Conservation (phyloP, 2,113 vertebrate species). For the Conger conger region DNA sequence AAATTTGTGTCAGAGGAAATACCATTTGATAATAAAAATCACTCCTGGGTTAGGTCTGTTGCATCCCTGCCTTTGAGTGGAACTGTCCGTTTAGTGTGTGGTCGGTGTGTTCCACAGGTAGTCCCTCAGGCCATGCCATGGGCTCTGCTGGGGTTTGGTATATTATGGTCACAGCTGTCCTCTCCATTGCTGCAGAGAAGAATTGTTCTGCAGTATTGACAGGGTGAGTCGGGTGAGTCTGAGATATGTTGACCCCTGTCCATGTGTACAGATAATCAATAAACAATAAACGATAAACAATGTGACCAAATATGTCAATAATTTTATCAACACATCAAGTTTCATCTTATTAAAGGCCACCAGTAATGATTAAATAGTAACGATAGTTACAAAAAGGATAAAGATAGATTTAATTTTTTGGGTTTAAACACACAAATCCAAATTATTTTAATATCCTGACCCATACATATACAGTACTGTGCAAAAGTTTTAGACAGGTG, state of each 20-base stretch:
- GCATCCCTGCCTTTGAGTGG: not conserved
- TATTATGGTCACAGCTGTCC: conserved; percentile 69
- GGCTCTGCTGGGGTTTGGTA: conserved; percentile 71
- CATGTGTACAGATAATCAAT: not conserved
- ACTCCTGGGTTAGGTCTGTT: not conserved
- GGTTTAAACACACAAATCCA: too few species aligned
- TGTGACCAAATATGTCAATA: too few species aligned
- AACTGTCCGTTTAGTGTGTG: not conserved
- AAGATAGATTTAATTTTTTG: too few species aligned
- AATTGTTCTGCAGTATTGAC: conserved; percentile 47
- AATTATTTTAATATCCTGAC: too few species aligned
- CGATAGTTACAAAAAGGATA: too few species aligned
- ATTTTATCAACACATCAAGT: too few species aligned
- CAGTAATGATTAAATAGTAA: too few species aligned
- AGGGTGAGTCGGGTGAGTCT: conserved; percentile 67
- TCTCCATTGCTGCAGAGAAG: conserved; percentile 54
- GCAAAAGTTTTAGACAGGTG: too few species aligned
- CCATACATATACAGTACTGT: too few species aligned
- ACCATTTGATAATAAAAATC: not conserved
- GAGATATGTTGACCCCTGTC: not conserved
- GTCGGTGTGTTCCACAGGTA: conserved; percentile 55
- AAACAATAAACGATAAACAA: too few species aligned
- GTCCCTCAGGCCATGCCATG: conserved; percentile 76
- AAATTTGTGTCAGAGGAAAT: not conserved
- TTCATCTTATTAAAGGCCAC: too few species aligned